Evolutionary conservation across 2,888 invertebrate genomes (phyloP).

Genomic region (Tenodera sinensis): DNA sequence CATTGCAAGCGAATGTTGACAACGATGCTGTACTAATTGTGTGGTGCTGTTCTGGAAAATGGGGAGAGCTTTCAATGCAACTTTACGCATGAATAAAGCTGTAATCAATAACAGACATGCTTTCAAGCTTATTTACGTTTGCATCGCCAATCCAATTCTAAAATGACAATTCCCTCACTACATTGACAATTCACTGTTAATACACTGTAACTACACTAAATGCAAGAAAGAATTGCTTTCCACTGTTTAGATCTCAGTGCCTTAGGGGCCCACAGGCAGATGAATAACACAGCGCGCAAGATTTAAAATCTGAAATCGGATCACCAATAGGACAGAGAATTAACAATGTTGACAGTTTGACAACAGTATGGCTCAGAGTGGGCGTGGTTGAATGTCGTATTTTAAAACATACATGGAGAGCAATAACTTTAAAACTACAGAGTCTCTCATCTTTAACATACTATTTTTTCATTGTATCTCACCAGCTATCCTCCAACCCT

Average conservation of each 20-base stretch:
- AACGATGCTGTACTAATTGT: not conserved
- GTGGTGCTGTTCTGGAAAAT: not conserved
- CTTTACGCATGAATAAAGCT: no score
- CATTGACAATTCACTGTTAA: no score
- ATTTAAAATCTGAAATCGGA: not conserved
- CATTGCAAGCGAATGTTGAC: not conserved
- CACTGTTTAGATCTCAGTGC: no score
- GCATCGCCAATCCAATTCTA: no score
- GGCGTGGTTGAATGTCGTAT: not conserved
- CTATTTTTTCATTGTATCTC: not conserved
- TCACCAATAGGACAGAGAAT: not conserved
- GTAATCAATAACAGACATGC: no score
- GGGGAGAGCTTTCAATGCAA: no score
- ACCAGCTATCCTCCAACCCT: not conserved
- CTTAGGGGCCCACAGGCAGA: no score
- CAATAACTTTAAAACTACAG: not conserved
- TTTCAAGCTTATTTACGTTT: no score
- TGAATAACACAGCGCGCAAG: not conserved
- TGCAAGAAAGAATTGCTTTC: no score
- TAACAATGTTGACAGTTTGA: not conserved
- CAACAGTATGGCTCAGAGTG: not conserved
- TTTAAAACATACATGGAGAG: not conserved
- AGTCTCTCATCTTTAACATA: not conserved
- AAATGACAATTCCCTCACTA: no score
- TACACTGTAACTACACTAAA: no score